A percentile compares a stretch with the other conserved stretches of the same genome.
Conservation (phyloP, 2,888 invertebrate species). For the Nymphalis urticae region DNA sequence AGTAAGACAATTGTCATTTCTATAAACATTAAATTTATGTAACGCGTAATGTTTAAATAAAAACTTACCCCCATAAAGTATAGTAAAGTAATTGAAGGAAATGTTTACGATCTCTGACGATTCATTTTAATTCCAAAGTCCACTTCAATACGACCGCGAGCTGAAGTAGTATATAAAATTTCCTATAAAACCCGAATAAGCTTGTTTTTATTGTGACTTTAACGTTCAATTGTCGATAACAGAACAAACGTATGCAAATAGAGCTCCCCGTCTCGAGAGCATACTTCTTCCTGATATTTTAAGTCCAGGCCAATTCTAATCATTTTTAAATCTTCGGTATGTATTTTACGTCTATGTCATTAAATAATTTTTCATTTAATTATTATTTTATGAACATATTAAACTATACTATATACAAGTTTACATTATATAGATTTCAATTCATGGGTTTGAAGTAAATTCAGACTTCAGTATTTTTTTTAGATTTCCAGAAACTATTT, state of each 20-base stretch:
- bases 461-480: too few relatives aligned
- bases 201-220: constrained; percentile 20
- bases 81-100: constrained; percentile 11
- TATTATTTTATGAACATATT: too few relatives aligned
- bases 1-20: too few relatives aligned
- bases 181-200: constrained; percentile 10
- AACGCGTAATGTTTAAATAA: too few relatives aligned
- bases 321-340: constrained; percentile 2
- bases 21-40: too few relatives aligned
- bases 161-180: constrained; percentile 7
- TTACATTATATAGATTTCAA: too few relatives aligned
- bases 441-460: too few relatives aligned
- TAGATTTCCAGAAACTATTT: too few relatives aligned
- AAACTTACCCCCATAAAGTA: neutral
- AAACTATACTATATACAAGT: too few relatives aligned
- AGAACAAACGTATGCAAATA: constrained; percentile 29
- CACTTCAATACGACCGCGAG: constrained; percentile 2
- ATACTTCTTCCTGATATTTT: constrained; percentile 15
- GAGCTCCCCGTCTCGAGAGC: constrained; percentile 8
- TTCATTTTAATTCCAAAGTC: constrained; percentile 10
- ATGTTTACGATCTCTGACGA: neutral
- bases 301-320: constrained; percentile 10
- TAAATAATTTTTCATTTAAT: too few relatives aligned
- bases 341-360: too few relatives aligned
- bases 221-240: constrained; percentile 25